Evolutionary conservation across 2,797 vertebrate genomes (phyloP).

Genomic region (Euphonia xanthogaster): DNA sequence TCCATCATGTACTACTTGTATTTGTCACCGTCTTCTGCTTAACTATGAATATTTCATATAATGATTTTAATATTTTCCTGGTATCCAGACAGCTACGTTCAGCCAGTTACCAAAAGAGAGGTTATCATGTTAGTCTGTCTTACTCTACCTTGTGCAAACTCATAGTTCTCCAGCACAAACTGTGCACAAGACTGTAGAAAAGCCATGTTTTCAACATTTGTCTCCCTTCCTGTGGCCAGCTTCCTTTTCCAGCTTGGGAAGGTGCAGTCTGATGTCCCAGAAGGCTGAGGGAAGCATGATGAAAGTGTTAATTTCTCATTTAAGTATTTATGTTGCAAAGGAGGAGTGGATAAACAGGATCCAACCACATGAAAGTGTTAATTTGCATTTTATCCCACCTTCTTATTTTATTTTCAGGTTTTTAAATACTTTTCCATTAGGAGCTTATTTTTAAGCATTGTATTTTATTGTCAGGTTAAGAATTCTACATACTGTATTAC

Average conservation of each 20-base stretch:
- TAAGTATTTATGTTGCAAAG: neutral
- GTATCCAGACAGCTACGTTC: neutral
- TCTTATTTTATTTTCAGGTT: neutral
- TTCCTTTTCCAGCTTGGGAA: neutral
- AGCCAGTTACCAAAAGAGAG: neutral
- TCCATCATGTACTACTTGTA: neutral
- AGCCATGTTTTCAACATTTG: neutral
- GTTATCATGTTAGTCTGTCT: neutral
- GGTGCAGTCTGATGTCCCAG: neutral
- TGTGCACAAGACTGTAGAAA: neutral
- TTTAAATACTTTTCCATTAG: neutral
- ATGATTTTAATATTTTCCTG: neutral
- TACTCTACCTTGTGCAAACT: neutral
- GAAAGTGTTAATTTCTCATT: neutral
- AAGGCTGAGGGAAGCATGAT: neutral
- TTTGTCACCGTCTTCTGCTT: neutral
- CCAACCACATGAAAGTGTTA: neutral
- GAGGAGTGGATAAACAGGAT: neutral
- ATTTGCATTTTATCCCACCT: neutral
- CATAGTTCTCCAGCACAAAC: neutral
- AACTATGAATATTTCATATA: neutral
- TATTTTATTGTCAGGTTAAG: neutral
- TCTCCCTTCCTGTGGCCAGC: neutral
- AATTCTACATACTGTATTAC: neutral
- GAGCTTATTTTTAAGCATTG: neutral